Evolutionary conservation across 2,888 invertebrate species (phyloP).

Genomic region (Dasysyrphus albostriatus): DNA sequence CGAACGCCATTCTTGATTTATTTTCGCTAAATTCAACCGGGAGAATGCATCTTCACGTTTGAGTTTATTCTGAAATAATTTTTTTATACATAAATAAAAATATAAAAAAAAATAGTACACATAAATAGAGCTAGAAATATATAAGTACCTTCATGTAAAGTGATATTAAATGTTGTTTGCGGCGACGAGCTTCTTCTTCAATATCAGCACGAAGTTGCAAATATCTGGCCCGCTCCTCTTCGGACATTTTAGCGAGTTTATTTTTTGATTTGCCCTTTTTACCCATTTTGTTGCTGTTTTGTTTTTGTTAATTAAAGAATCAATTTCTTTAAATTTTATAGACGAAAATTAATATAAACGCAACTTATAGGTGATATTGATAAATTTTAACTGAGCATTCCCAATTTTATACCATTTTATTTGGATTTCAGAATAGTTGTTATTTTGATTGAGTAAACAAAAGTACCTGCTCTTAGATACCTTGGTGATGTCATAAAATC

Average conservation of each 20-base stretch:
- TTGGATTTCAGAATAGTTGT: neutral
- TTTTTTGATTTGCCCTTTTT: slow-evolving; percentile 90
- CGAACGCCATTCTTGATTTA: slow-evolving; percentile 93
- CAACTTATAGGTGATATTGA: neutral
- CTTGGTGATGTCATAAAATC: neutral
- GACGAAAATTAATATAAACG: neutral
- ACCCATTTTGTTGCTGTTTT: slow-evolving; percentile 81
- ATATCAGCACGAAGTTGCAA: slow-evolving; percentile 92
- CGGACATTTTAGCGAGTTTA: slow-evolving; percentile 92
- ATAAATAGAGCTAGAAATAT: too few relatives aligned
- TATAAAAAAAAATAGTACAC: slow-evolving; percentile 83
- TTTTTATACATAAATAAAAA: neutral
- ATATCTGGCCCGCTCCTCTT: slow-evolving; percentile 92
- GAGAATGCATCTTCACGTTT: slow-evolving; percentile 92
- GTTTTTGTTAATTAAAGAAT: neutral
- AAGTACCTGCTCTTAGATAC: neutral
- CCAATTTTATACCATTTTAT: neutral
- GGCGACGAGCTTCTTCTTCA: slow-evolving; percentile 91
- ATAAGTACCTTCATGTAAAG: slow-evolving; percentile 90
- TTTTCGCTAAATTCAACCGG: slow-evolving; percentile 91
- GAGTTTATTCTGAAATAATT: slow-evolving; percentile 89
- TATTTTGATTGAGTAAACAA: slow-evolving; percentile 16
- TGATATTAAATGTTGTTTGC: slow-evolving; percentile 92
- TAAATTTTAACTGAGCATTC: neutral
- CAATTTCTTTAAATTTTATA: neutral